These are phyloP conservation scores for Apogon talboti DNA, from an alignment of 2,797 vertebrate species.

Conservation along the genomic window DNA sequence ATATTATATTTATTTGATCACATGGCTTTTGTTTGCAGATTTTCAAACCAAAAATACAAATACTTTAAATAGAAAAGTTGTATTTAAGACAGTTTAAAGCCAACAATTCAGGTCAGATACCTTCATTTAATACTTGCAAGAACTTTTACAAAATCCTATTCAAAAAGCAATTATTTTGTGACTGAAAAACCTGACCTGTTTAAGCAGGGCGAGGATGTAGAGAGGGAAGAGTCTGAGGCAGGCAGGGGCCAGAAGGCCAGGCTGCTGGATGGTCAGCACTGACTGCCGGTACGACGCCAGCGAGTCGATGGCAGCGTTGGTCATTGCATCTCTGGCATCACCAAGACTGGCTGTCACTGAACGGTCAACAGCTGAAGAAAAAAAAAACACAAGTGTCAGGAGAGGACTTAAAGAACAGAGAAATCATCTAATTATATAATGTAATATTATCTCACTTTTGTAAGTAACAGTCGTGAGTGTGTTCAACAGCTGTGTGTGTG, in stretches of 20 bases:
- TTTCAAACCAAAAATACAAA: no score
- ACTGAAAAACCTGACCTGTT: conserved; percentile 84
- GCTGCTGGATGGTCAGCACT: conserved; percentile 91
- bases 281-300: conserved; percentile 88
- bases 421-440: no score
- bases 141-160: no score
- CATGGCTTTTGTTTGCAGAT: no score
- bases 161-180: not conserved
- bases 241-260: conserved; percentile 89
- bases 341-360: conserved; percentile 90
- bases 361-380: conserved; percentile 89
- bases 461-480: no score
- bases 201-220: conserved; percentile 91
- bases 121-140: no score
- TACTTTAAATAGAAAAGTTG: no score
- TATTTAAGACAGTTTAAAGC: no score
- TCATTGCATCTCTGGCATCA: conserved; percentile 93
- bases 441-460: no score
- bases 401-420: not conserved
- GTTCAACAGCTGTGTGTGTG: no score
- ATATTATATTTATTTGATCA: no score
- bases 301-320: conserved; percentile 94
- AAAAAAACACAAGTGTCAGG: not conserved
- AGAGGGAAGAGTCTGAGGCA: conserved; percentile 93
- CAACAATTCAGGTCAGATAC: no score